Conservation (phyloP, 2,888 invertebrate genomes). For the Leptura quadrifasciata region DNA sequence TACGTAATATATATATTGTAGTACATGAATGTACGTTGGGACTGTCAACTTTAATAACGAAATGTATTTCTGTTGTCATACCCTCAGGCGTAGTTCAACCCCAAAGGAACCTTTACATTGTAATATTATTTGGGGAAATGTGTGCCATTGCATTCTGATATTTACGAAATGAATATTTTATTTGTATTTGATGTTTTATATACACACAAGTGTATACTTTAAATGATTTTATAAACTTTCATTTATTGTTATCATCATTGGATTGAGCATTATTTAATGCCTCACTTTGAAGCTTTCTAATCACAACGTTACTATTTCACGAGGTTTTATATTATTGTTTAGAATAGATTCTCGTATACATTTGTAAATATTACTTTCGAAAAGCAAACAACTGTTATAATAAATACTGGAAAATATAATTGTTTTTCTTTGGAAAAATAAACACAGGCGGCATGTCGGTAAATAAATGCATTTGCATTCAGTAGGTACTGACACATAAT, state of each 20-base stretch:
- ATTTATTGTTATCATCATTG: neutral
- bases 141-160: neutral
- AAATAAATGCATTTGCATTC: conserved; percentile 7
- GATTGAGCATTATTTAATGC: neutral
- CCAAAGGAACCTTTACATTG: neutral
- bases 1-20: no score
- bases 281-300: neutral
- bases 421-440: conserved; percentile 24
- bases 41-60: neutral
- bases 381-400: conserved; percentile 18
- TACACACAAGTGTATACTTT: neutral
- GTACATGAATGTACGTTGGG: neutral
- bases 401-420: conserved; percentile 19
- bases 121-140: neutral
- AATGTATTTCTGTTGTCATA: neutral
- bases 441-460: conserved; percentile 21
- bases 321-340: conserved; percentile 6
- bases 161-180: neutral
- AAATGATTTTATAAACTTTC: neutral
- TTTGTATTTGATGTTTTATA: neutral
- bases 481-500: conserved; percentile 21
- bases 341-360: neutral
- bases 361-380: conserved; percentile 21
- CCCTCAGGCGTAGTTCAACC: neutral
- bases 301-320: neutral